Conservation (phyloP, 2,113 vertebrate genomes). For the Charadrius vociferus region DNA sequence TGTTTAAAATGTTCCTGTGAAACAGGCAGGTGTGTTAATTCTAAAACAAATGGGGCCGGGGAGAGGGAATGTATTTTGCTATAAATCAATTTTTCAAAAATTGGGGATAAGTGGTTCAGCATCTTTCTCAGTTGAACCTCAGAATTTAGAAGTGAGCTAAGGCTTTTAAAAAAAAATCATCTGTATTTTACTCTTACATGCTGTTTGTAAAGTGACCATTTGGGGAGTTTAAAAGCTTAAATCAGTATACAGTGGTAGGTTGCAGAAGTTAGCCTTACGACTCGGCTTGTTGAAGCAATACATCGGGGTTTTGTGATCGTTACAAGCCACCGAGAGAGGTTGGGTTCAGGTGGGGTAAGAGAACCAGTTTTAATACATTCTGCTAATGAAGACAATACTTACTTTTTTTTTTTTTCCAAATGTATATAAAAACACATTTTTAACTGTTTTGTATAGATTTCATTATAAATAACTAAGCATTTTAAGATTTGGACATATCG, state of each 20-base stretch:
- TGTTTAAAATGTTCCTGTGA: slow-evolving; percentile 60
- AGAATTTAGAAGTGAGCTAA: slow-evolving; percentile 53
- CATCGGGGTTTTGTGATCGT: slow-evolving; percentile 48
- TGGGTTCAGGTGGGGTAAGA: not conserved
- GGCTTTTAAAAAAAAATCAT: slow-evolving; percentile 6
- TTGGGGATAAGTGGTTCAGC: slow-evolving; percentile 36
- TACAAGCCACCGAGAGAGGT: slow-evolving; percentile 27
- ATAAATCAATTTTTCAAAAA: slow-evolving; percentile 29
- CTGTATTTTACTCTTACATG: slow-evolving; percentile 37
- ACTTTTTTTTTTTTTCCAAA: slow-evolving; percentile 53
- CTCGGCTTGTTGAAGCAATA: slow-evolving; percentile 72
- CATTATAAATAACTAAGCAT: slow-evolving; percentile 80
- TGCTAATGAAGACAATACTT: slow-evolving; percentile 68
- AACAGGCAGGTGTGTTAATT: slow-evolving; percentile 54
- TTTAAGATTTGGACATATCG: slow-evolving; percentile 76
- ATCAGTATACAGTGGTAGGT: slow-evolving; percentile 5
- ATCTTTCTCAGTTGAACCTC: slow-evolving; percentile 51
- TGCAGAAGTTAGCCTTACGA: slow-evolving; percentile 62
- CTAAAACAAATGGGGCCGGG: not conserved
- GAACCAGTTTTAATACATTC: slow-evolving; percentile 64
- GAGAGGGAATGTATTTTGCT: slow-evolving; percentile 3
- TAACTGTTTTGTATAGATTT: slow-evolving; percentile 83
- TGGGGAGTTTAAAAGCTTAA: slow-evolving; percentile 61
- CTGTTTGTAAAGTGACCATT: slow-evolving; percentile 26
- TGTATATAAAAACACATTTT: slow-evolving; percentile 79